Evolutionary conservation across 2,888 invertebrate species (phyloP), one percentile per base, ranked within the genome.

Genomic region (Drosophila tanythrix): DNA sequence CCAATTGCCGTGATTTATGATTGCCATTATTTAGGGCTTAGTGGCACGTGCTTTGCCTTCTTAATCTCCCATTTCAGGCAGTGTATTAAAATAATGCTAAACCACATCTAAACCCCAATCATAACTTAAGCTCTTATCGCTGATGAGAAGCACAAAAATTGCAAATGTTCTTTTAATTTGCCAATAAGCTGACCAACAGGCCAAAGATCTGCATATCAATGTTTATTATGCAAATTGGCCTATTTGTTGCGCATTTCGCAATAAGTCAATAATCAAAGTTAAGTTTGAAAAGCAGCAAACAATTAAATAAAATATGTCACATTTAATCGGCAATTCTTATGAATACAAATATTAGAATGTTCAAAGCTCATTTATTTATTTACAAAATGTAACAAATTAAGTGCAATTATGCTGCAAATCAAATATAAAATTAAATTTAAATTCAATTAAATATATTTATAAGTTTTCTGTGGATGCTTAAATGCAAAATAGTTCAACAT

Each of bases 1-100:
- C 74, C 72, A 82, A 78, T 70, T 75, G 58, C 70, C 55, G 72
- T 84, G 86, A 84, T 84, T 84, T 84, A 84, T 84, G 81, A 60
- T 60, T 52, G 64, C 64, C 68, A 73, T 83, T 81, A 85, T 72
- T 83, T 82, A 76, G 78, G 82, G 82, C 78, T 70, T 70, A 71
- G 80, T 52, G 66, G 83, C 86, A 83, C 86, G 86, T 82, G 78
- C 55, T 69, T 52, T 4, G 52, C 31, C 29, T 29, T n/a, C 50
- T 29, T 48, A 58, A 65, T 79, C 67, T 80, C 60, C 76, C 76
- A 79, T 74, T 60, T 40, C 56, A 31, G 56, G n/a, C 48, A 36
- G 21, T 21, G 18, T 31, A 38, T 57, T 50, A 10, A 56, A 51
- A 70, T 58, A 33, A 35, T 52, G 46, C n/a, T 15, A 18, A 48